Base-by-base conservation (phyloP, 2,797 vertebrate species). In the Spea hammondii region DNA sequence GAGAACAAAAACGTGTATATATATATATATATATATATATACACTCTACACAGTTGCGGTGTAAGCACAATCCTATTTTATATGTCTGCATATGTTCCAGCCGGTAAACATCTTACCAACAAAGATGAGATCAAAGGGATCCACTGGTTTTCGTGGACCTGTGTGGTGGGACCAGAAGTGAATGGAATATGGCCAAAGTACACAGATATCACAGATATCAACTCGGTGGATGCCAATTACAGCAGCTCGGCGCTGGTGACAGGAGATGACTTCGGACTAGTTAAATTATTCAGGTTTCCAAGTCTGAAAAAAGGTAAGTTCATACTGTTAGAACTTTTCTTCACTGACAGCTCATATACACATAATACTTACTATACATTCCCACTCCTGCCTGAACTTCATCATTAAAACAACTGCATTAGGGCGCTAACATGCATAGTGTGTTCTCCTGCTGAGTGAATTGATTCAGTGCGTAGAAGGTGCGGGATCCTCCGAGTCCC, bases 181-280 rank as follows among this genome's bases (percentile, higher is more conserved):
- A 96, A 90, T 53, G 96, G 96, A 47, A 95, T 98, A 89, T 97
- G 96, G 95, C 95, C 96, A 64, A 98, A 98, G 82, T 99, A 99
- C 78, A 92, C 93, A 48, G 94, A 91, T 0, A 9, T 93, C 54
- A 96, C 87, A 7, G 93, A 95, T 50, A 90, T 98, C 80, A 98
- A 98, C 86, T 97, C 96, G 4, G 96, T 97, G 85, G 96, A 98
- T 32, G 96, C 96, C 65, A 99, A 98, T 91, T 97, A 96, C 88
- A 96, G 80, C 87, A 95, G 92, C 32, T 94, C 94, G 0, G 94
- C 94, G 57, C 84, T 99, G 80, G 96, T 95, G 70, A 94, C 94
- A 0, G 97, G 95, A 0, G 96, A 99, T 77, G 96, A 97, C 83
- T 95, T 95, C 9, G 97, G 97, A 12, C 90, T 98, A 0, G 93